Evolutionary conservation across 2,797 vertebrate species (phyloP).

Genomic region (Argya squamiceps): DNA sequence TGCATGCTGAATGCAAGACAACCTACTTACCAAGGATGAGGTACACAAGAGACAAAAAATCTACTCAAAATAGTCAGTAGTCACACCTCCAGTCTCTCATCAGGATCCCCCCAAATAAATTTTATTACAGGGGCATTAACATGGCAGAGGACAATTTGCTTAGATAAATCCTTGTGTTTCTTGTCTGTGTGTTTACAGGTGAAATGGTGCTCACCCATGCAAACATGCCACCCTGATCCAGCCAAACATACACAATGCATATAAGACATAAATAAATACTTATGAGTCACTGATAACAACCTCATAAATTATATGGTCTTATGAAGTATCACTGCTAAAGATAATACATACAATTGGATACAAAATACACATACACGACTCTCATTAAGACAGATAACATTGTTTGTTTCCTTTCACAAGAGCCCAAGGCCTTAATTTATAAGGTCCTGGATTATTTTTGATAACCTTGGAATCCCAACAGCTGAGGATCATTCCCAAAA

Average conservation of each 20-base stretch:
- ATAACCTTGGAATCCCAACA: background rate
- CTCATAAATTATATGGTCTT: slow-evolving; percentile 40
- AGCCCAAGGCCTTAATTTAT: slow-evolving; percentile 9
- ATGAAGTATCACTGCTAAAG: slow-evolving; percentile 38
- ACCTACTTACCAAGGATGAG: background rate
- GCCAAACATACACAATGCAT: slow-evolving; percentile 31
- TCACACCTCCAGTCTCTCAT: background rate
- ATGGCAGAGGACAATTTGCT: background rate
- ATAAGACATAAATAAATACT: slow-evolving; percentile 57
- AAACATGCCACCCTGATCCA: slow-evolving; percentile 27
- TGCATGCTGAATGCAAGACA: background rate
- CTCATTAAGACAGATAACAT: slow-evolving; percentile 6
- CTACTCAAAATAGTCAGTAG: background rate
- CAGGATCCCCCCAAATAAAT: background rate
- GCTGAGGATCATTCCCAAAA: background rate
- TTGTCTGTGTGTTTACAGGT: background rate
- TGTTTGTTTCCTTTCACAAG: slow-evolving; percentile 40
- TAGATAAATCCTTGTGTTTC: background rate
- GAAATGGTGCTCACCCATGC: background rate
- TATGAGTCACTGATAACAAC: slow-evolving; percentile 50
- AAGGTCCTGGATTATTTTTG: background rate
- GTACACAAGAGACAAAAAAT: background rate
- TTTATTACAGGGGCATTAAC: background rate
- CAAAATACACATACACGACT: slow-evolving; percentile 1
- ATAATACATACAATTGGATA: slow-evolving; percentile 43